Evolutionary conservation across 2,113 vertebrate species (phyloP).

Genomic region (Hydrochoerus hydrochaeris): DNA sequence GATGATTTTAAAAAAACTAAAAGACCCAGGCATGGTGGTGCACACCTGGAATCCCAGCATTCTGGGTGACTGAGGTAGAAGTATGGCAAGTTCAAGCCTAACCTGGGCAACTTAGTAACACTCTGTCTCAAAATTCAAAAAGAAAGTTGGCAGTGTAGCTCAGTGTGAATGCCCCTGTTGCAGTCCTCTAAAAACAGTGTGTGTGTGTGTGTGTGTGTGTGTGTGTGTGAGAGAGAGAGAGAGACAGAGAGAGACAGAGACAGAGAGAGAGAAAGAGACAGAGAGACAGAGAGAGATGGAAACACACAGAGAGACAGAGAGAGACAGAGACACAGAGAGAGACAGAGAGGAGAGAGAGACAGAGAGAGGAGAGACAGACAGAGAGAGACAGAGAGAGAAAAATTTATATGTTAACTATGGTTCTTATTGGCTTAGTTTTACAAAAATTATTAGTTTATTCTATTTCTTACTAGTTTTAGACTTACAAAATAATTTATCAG

Average conservation of each 20-base stretch:
- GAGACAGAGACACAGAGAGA: background rate
- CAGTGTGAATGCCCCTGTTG: background rate
- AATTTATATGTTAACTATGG: background rate
- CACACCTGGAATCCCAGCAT: background rate
- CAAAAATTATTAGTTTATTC: background rate
- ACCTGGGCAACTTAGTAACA: background rate
- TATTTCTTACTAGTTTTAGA: constrained; percentile 1
- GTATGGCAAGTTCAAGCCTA: background rate
- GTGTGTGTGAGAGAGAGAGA: background rate
- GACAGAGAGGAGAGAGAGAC: background rate
- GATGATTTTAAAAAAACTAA: background rate
- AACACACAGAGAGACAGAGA: no score
- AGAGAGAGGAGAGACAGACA: background rate
- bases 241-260: no score
- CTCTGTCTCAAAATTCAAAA: background rate
- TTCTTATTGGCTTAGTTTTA: background rate
- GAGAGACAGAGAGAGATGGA: no score
- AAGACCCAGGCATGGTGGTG: background rate
- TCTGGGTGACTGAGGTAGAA: background rate
- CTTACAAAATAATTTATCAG: background rate
- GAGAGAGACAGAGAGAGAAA: background rate
- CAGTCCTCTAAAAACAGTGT: background rate
- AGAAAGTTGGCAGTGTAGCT: background rate
- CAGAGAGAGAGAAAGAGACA: background rate
- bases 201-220: no score